Percentiles rank a stretch among this genome's conserved stretches.
phyloP scores from a whole-genome alignment of 1,140 invertebrate species.

The Hycleus phaleratus region DNA sequence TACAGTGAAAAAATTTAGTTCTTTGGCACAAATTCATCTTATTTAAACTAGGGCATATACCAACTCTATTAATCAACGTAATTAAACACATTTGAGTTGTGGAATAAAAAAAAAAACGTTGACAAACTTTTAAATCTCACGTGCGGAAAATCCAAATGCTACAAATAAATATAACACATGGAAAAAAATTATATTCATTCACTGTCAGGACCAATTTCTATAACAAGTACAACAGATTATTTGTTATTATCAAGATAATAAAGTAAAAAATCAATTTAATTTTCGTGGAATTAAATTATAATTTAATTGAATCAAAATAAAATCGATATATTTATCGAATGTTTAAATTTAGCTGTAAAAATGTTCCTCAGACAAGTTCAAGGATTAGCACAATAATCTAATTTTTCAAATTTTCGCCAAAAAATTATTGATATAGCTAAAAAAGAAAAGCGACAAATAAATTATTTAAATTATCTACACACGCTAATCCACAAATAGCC shows the following conservation, averaged over 20 bases:
- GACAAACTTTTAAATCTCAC: too few relatives aligned
- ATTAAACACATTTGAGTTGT: too few relatives aligned
- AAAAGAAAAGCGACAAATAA: background rate
- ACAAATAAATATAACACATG: background rate
- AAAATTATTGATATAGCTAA: background rate
- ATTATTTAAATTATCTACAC: background rate
- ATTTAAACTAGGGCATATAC: too few relatives aligned
- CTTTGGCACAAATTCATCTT: too few relatives aligned
- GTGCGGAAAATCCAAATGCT: too few relatives aligned
- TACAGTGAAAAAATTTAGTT: too few relatives aligned
- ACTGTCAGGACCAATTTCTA: background rate
- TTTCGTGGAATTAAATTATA: background rate
- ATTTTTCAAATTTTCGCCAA: background rate
- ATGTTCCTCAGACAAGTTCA: conserved; percentile 8
- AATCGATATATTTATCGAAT: background rate
- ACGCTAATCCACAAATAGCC: background rate
- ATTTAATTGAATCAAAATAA: background rate
- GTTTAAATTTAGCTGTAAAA: conserved; percentile 9
- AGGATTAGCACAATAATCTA: conserved; percentile 5
- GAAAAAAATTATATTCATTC: background rate
- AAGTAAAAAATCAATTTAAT: background rate
- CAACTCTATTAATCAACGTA: too few relatives aligned
- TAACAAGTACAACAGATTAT: background rate
- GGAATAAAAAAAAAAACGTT: too few relatives aligned
- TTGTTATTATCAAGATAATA: background rate